Evolutionary conservation across 2,888 invertebrate species (phyloP), one percentile per base, ranked within the genome.

Genomic region (Petrolisthes manimaculis): DNA sequence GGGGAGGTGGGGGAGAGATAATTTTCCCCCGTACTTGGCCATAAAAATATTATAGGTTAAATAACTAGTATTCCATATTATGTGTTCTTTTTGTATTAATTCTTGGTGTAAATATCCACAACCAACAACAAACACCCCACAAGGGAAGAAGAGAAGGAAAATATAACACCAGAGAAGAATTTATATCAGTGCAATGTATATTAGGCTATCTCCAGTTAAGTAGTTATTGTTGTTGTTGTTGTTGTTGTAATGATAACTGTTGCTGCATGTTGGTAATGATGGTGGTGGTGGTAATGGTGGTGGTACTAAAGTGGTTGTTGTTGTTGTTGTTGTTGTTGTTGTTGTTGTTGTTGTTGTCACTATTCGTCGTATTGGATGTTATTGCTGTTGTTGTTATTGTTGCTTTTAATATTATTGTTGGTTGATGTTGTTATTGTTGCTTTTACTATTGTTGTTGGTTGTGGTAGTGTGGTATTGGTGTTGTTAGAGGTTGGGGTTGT

Each of bases 381-480:
- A 37, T 37, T 37, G 37, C 37, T 37, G 37, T 37, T 37, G 37
- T 37, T 37, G 37, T 37, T 37, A 37, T 37, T 37, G 51, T 12
- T 75, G 51, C 53, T 77, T 53, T 51, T 77, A 77, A n/a, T 77
- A 77, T 51, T 51, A 77, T 51, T 77, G 54, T 51, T 77, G 54
- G 37, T 78, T 18, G 53, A 51, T n/a, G n/a, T 54, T 8, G 14
- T 67, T 78, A 37, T 51, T 21, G 4, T 77, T 53, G 37, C 37
- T 37, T 37, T 37, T 37, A 37, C 37, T 37, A 37, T 37, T 37
- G 37, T 37, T 37, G 37, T 37, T 37, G 37, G 37, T 37, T 37
- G 37, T 37, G 37, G 37, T 37, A 37, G 37, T 37, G 37, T 37
- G 37, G 37, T 37, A 37, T 37, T 37, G 37, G 37, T 37, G 37